These are phyloP conservation scores for Sicus ferrugineus DNA, from an alignment of 2,888 invertebrate species.

Conservation along the genomic window DNA sequence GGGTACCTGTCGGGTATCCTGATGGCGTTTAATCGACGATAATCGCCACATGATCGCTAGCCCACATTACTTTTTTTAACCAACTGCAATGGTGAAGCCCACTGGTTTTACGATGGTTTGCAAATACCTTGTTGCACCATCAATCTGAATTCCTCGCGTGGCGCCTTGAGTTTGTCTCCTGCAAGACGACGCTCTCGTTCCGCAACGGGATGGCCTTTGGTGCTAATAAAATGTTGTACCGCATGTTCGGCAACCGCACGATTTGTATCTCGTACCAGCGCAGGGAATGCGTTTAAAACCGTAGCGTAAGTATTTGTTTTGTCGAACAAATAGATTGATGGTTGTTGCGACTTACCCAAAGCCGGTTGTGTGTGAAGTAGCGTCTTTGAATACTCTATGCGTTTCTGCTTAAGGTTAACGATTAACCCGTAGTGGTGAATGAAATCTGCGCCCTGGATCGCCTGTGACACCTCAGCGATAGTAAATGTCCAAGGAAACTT, in stretches of 20 bases:
- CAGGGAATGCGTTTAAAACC: too few species aligned
- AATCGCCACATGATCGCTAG: background rate
- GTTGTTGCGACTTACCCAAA: background rate
- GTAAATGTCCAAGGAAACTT: background rate
- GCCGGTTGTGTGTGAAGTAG: too few species aligned
- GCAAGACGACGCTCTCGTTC: too few species aligned
- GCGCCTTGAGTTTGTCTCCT: slow-evolving; percentile 1
- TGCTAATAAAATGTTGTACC: too few species aligned
- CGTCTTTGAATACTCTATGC: too few species aligned
- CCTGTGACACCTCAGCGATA: background rate
- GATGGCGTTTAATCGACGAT: background rate
- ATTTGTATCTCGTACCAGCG: too few species aligned
- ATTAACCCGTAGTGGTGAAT: too few species aligned
- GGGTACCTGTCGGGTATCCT: background rate
- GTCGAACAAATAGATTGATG: too few species aligned
- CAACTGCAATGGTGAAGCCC: slow-evolving; percentile 55
- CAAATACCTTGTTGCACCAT: slow-evolving; percentile 55
- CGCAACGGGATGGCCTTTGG: too few species aligned
- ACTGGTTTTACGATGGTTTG: slow-evolving; percentile 59
- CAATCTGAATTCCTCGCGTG: slow-evolving; percentile 30
- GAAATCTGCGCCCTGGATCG: background rate
- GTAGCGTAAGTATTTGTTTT: too few species aligned
- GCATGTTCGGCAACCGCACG: too few species aligned
- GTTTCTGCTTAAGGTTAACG: too few species aligned
- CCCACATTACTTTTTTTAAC: background rate